Base-by-base conservation (phyloP, 2,113 vertebrate species). In the Mastomys coucha region DNA sequence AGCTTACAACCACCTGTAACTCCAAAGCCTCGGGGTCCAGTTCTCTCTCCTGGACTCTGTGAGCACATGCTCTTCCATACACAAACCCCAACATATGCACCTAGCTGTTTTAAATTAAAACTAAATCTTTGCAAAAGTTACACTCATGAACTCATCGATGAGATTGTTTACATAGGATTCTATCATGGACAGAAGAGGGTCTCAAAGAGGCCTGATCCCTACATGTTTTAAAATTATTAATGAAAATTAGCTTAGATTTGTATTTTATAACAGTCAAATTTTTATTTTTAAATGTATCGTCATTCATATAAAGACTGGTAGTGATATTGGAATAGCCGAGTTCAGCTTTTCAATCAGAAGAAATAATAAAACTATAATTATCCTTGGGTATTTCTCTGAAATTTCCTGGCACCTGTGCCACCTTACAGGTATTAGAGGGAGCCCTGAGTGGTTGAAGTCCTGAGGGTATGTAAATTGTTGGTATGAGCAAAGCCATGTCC, bases 171-270 rank as follows among this genome's bases (percentile, higher is more conserved):
- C 16, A 31, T 28, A 45, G n/a, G 8, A 65, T 58, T 12, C 33
- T 12, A n/a, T 39, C 17, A 63, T 19, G 24, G 26, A 31, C 2
- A 19, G 26, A 65, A 14, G 26, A 65, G 26, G 13, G 1, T 31
- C 39, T 42, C 13, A 85, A 58, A 65, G 82, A 85, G 58, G 39
- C 16, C 14, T 45, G 24, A 1, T 7, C 26, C 58, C 39, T 65
- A 26, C 4, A 31, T 80, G 36, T 80, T 60, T 82, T 60, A 0
- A 60, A 60, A 28, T 90, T 63, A n/a, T 39, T 76, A 87, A 31
- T 51, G 60, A 92, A 36, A 86, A 63, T 75, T 85, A 88, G 11
- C 39, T 94, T 82, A 67, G 8, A n/a, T 91, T 92, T 67, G 28
- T 65, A 94, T 14, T 82, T 95, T 63, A 51, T 3, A 39, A 39